Evolutionary conservation across 2,113 vertebrate genomes (phyloP), one percentile per base, ranked within the genome.

Genomic region (Festucalex cinctus): DNA sequence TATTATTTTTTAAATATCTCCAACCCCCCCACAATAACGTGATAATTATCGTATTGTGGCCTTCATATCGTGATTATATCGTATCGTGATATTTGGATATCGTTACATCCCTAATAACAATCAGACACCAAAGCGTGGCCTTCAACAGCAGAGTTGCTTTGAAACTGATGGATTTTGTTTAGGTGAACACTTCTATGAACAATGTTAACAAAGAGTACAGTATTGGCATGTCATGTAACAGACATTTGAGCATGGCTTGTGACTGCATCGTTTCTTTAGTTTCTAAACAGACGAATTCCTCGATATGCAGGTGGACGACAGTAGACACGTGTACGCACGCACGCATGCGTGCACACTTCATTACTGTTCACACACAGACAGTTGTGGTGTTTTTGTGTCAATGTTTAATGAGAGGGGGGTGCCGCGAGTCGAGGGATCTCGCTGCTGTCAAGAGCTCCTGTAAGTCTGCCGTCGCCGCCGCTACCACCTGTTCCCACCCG

Each of bases 331-430:
- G 84, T 69, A 66, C 46, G 63, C 71, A 63, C 36, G n/a, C 69
- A 63, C 67, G 32, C 63, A 36, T 39, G 22, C 74, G 73, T 83
- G 64, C 68, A 64, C 37, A n/a, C 69, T 87, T 87, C 89, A 87
- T 90, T 87, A 90, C 85, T 79, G 86, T 83, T 86, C 84, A 84
- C 86, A 86, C 88, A 83, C 78, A 88, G 84, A 89, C 86, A 89
- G 88, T 89, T 86, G 83, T 84, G 78, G 88, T 88, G 89, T 90
- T 90, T 90, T 86, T 89, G 88, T 90, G 88, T 90, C 88, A 90
- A 89, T 90, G 86, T 90, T 90, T 90, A 90, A 90, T 90, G 88
- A 89, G 89, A 84, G 14, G 54, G 54, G 54, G 48, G 48, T n/a
- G 54, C 85, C 88, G 76, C 70, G 84, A 90, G 89, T 89, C 88